phyloP scores from a whole-genome alignment of 2,113 vertebrate species.

The Megaleporinus macrocephalus region DNA sequence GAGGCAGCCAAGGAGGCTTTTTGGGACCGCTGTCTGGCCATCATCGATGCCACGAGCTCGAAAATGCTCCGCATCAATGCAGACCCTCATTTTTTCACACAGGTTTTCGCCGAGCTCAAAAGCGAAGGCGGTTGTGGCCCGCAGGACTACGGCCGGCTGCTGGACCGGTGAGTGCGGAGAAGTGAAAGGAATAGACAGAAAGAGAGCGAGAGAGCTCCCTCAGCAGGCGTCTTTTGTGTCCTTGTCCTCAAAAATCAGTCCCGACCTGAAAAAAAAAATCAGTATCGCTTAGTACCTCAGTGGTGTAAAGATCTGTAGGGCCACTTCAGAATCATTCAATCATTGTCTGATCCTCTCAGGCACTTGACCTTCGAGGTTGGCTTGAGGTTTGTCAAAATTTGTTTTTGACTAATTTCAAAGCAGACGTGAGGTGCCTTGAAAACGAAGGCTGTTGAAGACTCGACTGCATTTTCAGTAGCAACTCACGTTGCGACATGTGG shows the following conservation, averaged over 20 bases:
- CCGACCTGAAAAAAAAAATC: slow-evolving; percentile 1
- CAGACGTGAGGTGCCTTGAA: slow-evolving; percentile 6
- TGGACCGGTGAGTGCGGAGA: slow-evolving; percentile 77
- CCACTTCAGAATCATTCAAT: slow-evolving; percentile 32
- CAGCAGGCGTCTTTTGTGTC: neutral
- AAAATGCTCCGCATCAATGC: slow-evolving; percentile 87
- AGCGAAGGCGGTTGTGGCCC: slow-evolving; percentile 76
- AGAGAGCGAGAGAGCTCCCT: neutral
- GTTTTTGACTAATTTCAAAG: neutral
- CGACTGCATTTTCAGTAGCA: neutral
- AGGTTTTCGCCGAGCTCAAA: slow-evolving; percentile 85
- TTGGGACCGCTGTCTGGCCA: slow-evolving; percentile 84
- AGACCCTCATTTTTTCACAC: slow-evolving; percentile 85
- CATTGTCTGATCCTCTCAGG: slow-evolving; percentile 19
- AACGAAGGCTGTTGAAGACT: neutral
- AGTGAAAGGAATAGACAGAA: neutral
- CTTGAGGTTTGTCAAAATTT: neutral
- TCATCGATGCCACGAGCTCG: slow-evolving; percentile 78
- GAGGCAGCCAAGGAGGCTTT: slow-evolving; percentile 83
- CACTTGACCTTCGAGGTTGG: neutral
- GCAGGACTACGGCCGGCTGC: slow-evolving; percentile 77
- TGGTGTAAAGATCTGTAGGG: neutral
- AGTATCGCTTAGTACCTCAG: slow-evolving; percentile 15
- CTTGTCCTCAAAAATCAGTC: neutral
- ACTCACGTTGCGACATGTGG: neutral